Evolutionary conservation across 2,113 vertebrate species (phyloP), one percentile per base, ranked within the genome.

Genomic region (Varanus salvator): DNA sequence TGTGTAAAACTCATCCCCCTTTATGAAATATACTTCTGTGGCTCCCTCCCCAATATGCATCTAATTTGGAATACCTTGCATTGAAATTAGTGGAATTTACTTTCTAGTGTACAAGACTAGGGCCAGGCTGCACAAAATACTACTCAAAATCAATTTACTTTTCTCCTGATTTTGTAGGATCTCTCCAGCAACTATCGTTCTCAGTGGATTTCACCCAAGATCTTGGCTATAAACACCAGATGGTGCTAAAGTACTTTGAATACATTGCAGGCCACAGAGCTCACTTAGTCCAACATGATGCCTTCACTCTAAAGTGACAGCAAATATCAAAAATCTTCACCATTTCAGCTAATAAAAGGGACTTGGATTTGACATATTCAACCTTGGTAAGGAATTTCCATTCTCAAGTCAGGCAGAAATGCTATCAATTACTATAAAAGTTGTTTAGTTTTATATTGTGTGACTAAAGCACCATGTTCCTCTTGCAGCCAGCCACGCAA

Each of bases 221-320:
- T 69, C 77, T 64, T 31, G 92, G 17, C 8, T 84, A 1, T 34
- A 9, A 94, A 66, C 97, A 96, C 93, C 92, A 97, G 97, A 93
- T 96, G 97, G 96, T 95, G 95, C 94, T 95, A 11, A 66, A 96
- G 93, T 96, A 96, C 90, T 74, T 96, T 91, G 52, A 74, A 93
- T 38, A 23, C 0, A 25, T 17, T 52, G 4, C 48, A 44, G 69
- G 38, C 15, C 54, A 3, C 27, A 23, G 0, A 5, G 4, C 6
- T 89, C 27, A 34, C 4, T 27, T 0, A n/a, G 21, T 0, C 1
- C 38, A 44, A 44, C 38, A 21, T 34, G 8, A 0, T n/a, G 3
- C 14, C 77, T 91, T 29, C 27, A 52, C 9, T 75, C 71, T 15
- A 78, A 68, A 29, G 6, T 0, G 6, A 82, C 6, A 6, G 78